These are phyloP conservation scores for Mythimna pallens DNA, from an alignment of 2,888 invertebrate genomes.

Conservation along the genomic window DNA sequence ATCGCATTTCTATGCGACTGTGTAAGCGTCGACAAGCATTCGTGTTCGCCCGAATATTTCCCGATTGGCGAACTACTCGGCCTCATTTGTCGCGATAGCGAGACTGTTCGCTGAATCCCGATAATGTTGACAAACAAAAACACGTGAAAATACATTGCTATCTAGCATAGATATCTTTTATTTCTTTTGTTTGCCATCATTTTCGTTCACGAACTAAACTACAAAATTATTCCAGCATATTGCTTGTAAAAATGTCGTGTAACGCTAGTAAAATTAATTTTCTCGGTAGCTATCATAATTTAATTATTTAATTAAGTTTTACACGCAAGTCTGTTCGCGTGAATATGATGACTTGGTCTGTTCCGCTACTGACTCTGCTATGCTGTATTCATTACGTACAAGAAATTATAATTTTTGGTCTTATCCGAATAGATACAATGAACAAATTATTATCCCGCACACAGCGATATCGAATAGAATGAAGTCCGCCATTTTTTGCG, in stretches of 20 bases:
- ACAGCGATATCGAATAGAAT: conserved; percentile 40
- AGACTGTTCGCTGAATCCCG: no score
- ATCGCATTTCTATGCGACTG: no score
- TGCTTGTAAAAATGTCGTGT: conserved; percentile 47
- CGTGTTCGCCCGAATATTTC: no score
- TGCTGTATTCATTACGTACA: conserved; percentile 51
- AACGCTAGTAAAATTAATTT: conserved; percentile 47
- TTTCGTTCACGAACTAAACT: not conserved
- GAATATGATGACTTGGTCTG: conserved; percentile 59
- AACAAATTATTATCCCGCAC: conserved; percentile 37
- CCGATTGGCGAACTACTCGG: no score
- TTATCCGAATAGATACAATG: conserved; percentile 36
- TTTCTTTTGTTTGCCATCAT: not conserved
- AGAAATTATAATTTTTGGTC: conserved; percentile 53
- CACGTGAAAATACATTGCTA: not conserved
- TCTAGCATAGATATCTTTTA: no score
- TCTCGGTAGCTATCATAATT: conserved; percentile 54
- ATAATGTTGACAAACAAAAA: not conserved
- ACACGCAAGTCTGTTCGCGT: conserved; percentile 55
- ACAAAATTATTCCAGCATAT: not conserved
- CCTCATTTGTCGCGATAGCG: no score
- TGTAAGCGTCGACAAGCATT: no score
- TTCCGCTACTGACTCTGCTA: conserved; percentile 57
- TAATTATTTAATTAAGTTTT: conserved; percentile 55
- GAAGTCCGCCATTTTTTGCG: conserved; percentile 42